These are phyloP conservation scores for Argyra leucocephala DNA, from an alignment of 2,888 invertebrate species.

Conservation along the genomic window DNA sequence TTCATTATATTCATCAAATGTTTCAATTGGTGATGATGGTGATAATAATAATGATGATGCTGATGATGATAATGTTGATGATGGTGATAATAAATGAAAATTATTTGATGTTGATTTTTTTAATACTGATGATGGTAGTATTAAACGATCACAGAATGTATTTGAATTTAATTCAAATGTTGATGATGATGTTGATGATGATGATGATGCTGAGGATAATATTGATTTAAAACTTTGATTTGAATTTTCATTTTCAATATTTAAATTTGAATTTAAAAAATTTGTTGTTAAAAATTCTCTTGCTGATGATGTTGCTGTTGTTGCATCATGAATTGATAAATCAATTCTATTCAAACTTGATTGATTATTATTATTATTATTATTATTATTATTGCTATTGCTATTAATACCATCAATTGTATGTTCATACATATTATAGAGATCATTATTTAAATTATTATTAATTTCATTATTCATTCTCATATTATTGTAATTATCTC, in stretches of 20 bases:
- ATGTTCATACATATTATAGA: too few species aligned
- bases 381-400: background rate
- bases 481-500: background rate
- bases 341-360: background rate
- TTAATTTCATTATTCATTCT: background rate
- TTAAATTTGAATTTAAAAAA: too few species aligned
- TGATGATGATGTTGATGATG: background rate
- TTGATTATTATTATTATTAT: background rate
- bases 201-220: too few species aligned
- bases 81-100: background rate
- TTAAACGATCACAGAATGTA: background rate
- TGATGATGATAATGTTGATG: background rate
- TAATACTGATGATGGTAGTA: background rate
- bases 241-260: background rate
- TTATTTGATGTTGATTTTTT: background rate
- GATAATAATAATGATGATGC: background rate
- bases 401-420: too few species aligned
- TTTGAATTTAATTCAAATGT: background rate
- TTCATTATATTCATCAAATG: background rate
- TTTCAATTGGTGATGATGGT: background rate
- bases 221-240: background rate
- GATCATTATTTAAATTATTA: background rate
- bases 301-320: background rate
- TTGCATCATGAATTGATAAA: background rate
- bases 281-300: background rate